phyloP scores from a whole-genome alignment of 2,797 vertebrate genomes.

The Catamblyrhynchus diadema region DNA sequence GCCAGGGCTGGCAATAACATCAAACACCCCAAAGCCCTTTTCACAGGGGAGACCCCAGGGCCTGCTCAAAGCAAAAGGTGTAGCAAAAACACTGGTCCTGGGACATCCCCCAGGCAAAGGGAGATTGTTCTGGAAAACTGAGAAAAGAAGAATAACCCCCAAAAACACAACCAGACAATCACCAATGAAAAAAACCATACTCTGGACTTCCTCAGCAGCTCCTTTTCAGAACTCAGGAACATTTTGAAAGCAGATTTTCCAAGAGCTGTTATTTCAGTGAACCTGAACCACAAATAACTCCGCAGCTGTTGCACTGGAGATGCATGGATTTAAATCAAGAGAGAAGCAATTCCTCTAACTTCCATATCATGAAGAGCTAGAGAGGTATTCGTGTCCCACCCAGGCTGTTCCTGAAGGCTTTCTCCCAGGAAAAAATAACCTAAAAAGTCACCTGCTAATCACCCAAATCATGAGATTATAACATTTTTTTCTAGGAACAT shows the following conservation, averaged over 20 bases:
- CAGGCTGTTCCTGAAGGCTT: neutral
- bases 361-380: neutral
- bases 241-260: neutral
- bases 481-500: neutral
- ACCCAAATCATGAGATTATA: neutral
- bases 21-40: neutral
- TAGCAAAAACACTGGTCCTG: neutral
- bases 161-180: neutral
- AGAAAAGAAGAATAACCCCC: neutral
- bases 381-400: neutral
- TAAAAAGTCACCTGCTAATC: neutral
- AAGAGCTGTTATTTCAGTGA: conserved; percentile 9
- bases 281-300: conserved; percentile 35
- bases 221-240: neutral
- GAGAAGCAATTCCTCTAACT: neutral
- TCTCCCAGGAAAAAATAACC: neutral
- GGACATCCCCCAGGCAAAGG: neutral
- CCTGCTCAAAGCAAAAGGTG: neutral
- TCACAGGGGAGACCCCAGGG: accelerated
- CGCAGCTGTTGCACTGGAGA: conserved; percentile 1
- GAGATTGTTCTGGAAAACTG: neutral
- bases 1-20: neutral
- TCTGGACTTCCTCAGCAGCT: neutral
- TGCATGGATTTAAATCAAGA: neutral
- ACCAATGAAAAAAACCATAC: neutral